These are phyloP conservation scores for Lasius platythorax DNA, from an alignment of 2,888 invertebrate genomes.

Conservation along the genomic window DNA sequence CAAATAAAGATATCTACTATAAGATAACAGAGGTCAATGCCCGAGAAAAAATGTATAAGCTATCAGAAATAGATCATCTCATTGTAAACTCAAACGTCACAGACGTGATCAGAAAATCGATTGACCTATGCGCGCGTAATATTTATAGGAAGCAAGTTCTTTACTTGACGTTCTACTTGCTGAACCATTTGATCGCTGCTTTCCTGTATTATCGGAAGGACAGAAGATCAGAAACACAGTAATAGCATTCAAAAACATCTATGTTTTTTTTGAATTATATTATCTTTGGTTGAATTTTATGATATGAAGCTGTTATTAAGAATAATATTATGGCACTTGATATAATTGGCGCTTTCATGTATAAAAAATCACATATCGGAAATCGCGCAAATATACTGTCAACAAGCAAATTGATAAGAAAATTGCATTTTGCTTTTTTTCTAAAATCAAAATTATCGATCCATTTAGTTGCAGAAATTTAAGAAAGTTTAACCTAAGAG, in stretches of 20 bases:
- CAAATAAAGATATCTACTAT: neutral
- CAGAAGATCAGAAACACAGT: neutral
- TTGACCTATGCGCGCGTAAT: conserved; percentile 16
- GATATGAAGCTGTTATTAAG: neutral
- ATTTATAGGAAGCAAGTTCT: conserved; percentile 46
- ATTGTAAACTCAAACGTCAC: conserved; percentile 32
- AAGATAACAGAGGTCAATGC: neutral
- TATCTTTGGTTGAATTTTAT: neutral
- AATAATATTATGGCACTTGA: neutral
- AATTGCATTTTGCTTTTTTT: neutral
- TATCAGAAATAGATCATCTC: conserved; percentile 37
- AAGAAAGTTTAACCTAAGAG: neutral
- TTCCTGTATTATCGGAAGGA: conserved; percentile 32
- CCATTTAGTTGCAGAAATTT: neutral
- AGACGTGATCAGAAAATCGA: conserved; percentile 53
- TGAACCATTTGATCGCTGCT: conserved; percentile 25
- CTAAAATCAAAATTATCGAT: neutral
- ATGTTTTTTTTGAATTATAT: neutral
- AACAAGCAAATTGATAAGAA: neutral
- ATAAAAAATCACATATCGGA: neutral
- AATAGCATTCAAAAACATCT: conserved; percentile 27
- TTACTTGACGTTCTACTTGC: conserved; percentile 34
- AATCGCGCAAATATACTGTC: neutral
- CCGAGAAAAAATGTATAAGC: conserved; percentile 24
- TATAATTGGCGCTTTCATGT: neutral